These are phyloP conservation scores for Scolopax bukidnonensis DNA, from an alignment of 2,797 vertebrate genomes.

Conservation along the genomic window DNA sequence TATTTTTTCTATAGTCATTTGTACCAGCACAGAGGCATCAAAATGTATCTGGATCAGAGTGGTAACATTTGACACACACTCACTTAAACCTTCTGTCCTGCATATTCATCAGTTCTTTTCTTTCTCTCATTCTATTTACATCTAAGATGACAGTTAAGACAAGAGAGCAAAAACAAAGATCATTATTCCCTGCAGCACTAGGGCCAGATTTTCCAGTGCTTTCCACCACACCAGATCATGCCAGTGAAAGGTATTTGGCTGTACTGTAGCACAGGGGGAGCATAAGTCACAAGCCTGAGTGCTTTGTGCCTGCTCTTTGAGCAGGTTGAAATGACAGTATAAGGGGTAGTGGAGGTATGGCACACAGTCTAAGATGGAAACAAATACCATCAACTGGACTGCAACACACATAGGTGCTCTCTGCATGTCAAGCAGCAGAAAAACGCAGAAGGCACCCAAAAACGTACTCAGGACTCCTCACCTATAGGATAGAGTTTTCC, in stretches of 20 bases:
- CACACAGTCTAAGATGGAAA: neutral
- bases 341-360: neutral
- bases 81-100: neutral
- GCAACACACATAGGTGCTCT: rapidly evolving
- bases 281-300: neutral
- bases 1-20: neutral
- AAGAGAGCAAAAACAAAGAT: neutral
- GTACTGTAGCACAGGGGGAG: neutral
- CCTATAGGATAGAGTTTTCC: neutral
- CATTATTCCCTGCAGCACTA: neutral
- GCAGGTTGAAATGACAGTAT: neutral
- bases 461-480: neutral
- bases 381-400: neutral
- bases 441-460: neutral
- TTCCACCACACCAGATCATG: neutral
- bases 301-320: neutral
- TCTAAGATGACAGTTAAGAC: neutral
- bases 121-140: neutral
- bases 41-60: neutral
- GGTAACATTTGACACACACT: neutral
- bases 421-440: neutral
- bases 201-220: neutral
- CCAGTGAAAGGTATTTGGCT: neutral
- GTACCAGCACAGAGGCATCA: rapidly evolving
- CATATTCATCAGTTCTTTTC: neutral